Evolutionary conservation across 1,140 invertebrate species (phyloP).

Genomic region (Drosophila melanica): DNA sequence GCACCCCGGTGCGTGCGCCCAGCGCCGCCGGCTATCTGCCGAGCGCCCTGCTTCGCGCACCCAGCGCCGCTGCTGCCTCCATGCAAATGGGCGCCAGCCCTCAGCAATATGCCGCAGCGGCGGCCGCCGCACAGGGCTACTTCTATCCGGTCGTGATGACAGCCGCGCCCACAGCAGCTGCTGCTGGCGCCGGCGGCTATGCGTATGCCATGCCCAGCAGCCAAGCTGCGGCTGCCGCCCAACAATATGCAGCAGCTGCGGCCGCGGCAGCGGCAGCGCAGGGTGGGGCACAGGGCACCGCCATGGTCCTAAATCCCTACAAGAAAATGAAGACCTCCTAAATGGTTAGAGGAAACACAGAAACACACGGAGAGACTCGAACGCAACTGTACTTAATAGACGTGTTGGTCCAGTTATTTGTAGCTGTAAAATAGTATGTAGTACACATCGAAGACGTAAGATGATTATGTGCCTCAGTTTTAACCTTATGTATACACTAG

Average conservation of each 20-base stretch:
- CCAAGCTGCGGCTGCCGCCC: conserved; percentile 44
- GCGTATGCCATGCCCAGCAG: conserved; percentile 63
- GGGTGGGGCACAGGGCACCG: conserved; percentile 84
- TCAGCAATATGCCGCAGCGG: conserved; percentile 50
- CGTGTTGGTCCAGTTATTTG: conserved; percentile 27
- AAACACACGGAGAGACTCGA: conserved; percentile 10
- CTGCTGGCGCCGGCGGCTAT: conserved; percentile 30
- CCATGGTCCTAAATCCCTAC: conserved; percentile 90
- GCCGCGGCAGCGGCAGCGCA: conserved; percentile 69
- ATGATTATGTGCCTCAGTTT: conserved; percentile 76
- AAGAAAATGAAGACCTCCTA: conserved; percentile 95
- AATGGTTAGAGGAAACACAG: conserved; percentile 44
- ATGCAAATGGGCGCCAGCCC: conserved; percentile 47
- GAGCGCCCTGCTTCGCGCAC: conserved; percentile 52
- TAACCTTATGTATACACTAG: conserved; percentile 44
- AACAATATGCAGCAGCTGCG: conserved; percentile 66
- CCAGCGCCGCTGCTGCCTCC: conserved; percentile 38
- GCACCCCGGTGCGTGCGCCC: conserved; percentile 82
- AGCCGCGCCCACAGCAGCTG: conserved; percentile 25
- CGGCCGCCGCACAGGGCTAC: conserved; percentile 54
- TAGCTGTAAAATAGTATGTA: conserved; percentile 46
- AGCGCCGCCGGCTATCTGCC: conserved; percentile 26
- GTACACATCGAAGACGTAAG: conserved; percentile 64
- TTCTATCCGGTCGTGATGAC: conserved; percentile 76
- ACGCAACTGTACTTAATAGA: conserved; percentile 66